Percentiles rank a stretch among this genome's conserved stretches.
phyloP scores from a whole-genome alignment of 2,113 vertebrate species.

The Ammodytes dubius region DNA sequence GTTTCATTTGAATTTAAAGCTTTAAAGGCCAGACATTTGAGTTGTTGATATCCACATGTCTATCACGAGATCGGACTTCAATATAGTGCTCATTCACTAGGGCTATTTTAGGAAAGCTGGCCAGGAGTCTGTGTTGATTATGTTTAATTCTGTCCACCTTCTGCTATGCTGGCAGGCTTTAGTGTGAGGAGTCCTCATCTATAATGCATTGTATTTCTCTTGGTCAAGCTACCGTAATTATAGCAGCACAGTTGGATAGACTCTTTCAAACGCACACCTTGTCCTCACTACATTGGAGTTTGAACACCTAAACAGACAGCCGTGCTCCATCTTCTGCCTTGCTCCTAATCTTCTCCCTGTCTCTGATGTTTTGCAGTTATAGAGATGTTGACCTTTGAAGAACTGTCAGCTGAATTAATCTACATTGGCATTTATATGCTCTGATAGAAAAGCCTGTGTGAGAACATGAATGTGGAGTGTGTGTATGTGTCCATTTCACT shows the following conservation, averaged over 20 bases:
- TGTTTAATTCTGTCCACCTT: conserved; percentile 3
- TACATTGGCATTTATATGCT: conserved; percentile 42
- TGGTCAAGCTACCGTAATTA: conserved; percentile 41
- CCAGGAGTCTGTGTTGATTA: conserved; percentile 2
- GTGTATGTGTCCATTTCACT: conserved; percentile 3
- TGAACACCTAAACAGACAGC: conserved; percentile 4
- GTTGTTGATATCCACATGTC: conserved; percentile 8
- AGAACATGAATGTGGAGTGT: conserved; percentile 34
- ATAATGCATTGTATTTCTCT: conserved; percentile 23
- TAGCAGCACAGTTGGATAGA: conserved; percentile 39
- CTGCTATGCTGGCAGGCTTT: conserved; percentile 36
- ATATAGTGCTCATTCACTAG: neutral
- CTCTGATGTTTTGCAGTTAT: conserved; percentile 48
- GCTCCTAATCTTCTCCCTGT: neutral
- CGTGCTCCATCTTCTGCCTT: conserved; percentile 2
- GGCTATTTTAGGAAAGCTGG: neutral
- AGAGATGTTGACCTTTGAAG: conserved; percentile 64
- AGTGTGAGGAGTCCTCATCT: conserved; percentile 8
- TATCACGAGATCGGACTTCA: conserved; percentile 12
- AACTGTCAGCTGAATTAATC: conserved; percentile 50
- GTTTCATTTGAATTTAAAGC: neutral
- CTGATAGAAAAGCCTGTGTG: conserved; percentile 39
- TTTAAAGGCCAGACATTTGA: conserved; percentile 14
- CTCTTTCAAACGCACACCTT: conserved; percentile 20
- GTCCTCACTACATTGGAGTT: neutral